Base-by-base conservation (phyloP, 2,888 invertebrate genomes). In the Reticulitermes lucifugus region DNA sequence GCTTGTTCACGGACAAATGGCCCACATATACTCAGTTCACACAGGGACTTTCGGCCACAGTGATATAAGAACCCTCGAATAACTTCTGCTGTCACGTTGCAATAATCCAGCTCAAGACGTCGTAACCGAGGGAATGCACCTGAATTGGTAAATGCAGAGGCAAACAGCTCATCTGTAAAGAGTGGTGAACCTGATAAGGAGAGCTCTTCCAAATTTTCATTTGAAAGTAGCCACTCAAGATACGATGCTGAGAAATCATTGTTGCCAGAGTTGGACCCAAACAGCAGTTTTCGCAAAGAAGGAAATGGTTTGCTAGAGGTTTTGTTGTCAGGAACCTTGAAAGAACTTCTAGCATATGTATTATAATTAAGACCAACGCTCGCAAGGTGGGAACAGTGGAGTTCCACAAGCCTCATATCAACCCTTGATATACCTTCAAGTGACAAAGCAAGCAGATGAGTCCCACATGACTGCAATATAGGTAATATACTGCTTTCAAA, bases 1-100 rank as follows among this genome's bases (percentile, higher is more conserved):
- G 88, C 88, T 80, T 88, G 88, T 80, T 88, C 88, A n/a, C 85
- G 85, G 10, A 87, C 87, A 86, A 86, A 88, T 1, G 87, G 88
- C 18, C 88, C 88, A 84, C 88, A 88, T 21, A 88, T 87, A 80
- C 87, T 87, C 22, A 88, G 80, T 83, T 88, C 87, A 14, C 83
- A 46, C 43, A 88, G 84, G 2, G 87, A 86, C 70, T 86, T 86
- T 7, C 87, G 75, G 10, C 87, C 87, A 80, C 86, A 87, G 80
- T 84, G 86, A 81, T 83, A 79, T 18, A 88, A 85, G 75, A 88
- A 87, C 70, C 84, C 86, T 75, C 85, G 85, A 14, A 88, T 87
- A 18, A 87, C 84, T 43, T 88, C 87, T 41, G 86, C 85, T 22
- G 87, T 84, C 59, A 88, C 84, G 83, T 87, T 88, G 60, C 88